Conservation (phyloP, 2,888 invertebrate genomes). For the Iselma pallidipennis region DNA sequence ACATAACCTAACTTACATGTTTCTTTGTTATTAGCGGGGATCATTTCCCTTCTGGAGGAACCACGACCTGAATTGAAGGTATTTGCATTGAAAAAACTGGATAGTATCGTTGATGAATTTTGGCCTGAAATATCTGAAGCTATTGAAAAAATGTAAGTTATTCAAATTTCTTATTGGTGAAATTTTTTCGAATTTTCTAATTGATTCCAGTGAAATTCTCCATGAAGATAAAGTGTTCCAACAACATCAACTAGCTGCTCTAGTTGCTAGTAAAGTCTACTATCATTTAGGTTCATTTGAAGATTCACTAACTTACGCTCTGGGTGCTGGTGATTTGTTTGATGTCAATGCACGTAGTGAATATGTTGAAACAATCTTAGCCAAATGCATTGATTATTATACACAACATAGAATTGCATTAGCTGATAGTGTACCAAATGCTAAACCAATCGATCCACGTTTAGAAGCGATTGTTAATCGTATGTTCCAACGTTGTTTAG, state of each 20-base stretch:
- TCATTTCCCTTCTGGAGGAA: conserved; percentile 94
- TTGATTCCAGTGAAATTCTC: conserved; percentile 75
- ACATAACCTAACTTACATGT: background rate
- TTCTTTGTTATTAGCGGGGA: conserved; percentile 70
- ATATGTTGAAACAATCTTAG: conserved; percentile 93
- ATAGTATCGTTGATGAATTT: conserved; percentile 94
- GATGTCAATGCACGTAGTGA: conserved; percentile 93
- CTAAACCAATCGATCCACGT: conserved; percentile 75
- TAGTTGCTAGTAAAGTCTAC: conserved; percentile 98
- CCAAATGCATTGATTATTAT: conserved; percentile 97
- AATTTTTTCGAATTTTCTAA: background rate
- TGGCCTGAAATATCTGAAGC: conserved; percentile 99
- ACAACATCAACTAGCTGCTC: conserved; percentile 90
- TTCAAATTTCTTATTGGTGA: conserved; percentile 20
- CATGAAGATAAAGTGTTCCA: conserved; percentile 90
- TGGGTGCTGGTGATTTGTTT: conserved; percentile 94
- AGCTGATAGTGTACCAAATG: conserved; percentile 68
- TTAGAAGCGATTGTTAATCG: conserved; percentile 94
- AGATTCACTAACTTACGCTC: conserved; percentile 95
- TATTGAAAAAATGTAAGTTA: conserved; percentile 85
- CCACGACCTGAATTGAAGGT: conserved; percentile 91
- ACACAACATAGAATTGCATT: conserved; percentile 82
- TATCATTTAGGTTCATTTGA: conserved; percentile 97
- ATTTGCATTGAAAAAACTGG: conserved; percentile 90
- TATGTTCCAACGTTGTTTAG: conserved; percentile 96